Evolutionary conservation across 2,888 invertebrate species (phyloP).

Genomic region (Elegia similella): DNA sequence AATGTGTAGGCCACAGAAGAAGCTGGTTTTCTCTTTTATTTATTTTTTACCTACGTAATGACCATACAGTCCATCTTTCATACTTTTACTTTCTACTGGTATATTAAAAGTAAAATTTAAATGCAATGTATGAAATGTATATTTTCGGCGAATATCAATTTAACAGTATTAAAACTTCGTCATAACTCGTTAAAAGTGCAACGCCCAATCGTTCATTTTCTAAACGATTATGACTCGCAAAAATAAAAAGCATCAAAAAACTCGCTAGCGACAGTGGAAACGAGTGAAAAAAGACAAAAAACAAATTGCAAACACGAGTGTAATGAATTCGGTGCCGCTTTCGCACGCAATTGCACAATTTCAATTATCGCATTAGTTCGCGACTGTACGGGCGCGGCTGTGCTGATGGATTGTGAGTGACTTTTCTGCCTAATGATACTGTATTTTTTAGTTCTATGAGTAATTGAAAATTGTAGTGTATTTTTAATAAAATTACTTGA

Average conservation of each 20-base stretch:
- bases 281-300: conserved; percentile 50
- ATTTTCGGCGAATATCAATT: no score
- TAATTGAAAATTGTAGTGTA: not conserved
- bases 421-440: conserved; percentile 41
- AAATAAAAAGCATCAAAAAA: conserved; percentile 65
- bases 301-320: conserved; percentile 61
- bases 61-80: no score
- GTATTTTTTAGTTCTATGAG: conserved; percentile 17
- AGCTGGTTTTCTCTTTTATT: no score
- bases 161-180: no score
- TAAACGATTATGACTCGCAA: conserved; percentile 46
- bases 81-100: no score
- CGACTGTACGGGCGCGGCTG: conserved; percentile 55
- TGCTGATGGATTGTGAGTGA: conserved; percentile 53
- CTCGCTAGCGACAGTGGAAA: conserved; percentile 47
- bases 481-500: no score
- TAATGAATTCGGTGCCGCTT: conserved; percentile 77
- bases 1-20: no score
- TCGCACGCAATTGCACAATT: conserved; percentile 82
- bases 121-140: no score
- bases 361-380: conserved; percentile 80
- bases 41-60: no score
- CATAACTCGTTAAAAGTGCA: not conserved
- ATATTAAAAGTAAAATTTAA: no score
- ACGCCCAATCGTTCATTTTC: conserved; percentile 37